Evolutionary conservation across 2,113 vertebrate species (phyloP), one percentile per base, ranked within the genome.

Genomic region (Pachyramphus minor): DNA sequence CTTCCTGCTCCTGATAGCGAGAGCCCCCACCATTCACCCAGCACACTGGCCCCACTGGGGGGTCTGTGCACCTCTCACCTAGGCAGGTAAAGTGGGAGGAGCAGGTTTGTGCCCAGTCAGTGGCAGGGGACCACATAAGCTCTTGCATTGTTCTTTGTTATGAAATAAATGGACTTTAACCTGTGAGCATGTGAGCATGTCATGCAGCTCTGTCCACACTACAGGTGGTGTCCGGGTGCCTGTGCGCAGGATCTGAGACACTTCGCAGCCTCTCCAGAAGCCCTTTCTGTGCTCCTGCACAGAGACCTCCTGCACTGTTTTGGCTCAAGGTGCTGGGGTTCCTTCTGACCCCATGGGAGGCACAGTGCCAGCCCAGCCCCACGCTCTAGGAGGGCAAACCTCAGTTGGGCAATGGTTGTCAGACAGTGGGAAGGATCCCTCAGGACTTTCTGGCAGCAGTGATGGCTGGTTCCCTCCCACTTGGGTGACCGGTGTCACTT

Each of bases 141-240:
- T 92, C 56, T 50, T 58, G 35, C 28, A 23, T 5, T 90, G 60
- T 37, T 22, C 45, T 59, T 87, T 62, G 28, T 73, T 69, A 15
- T 7, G 24, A 88, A 97, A 97, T 97, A 97, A 97, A 97, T 18
- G 4, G 55, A 69, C 37, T 95, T 92, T 64, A 71, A 62, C 85
- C 73, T 78, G 49, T n/a, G n/a, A n/a, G n/a, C 67, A 12, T 1
- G 0, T 50, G 28, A 41, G 33, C 0, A 5, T 67, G 82, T 81
- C 0, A 0, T 50, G 50, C 3, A 0, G 59, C 71, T 95, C 49
- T 89, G 67, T 82, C 62, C 58, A 5, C 20, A 3, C 60, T 18
- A 12, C 0, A 0, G 47, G 7, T 49, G 30, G 22, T 75, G 14
- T 47, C 28, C 0, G 9, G 35, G 68, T 49, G 62, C 41, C 42